Evolutionary conservation across 1,140 invertebrate genomes (phyloP).

Genomic region (Drosophila nebulosa): DNA sequence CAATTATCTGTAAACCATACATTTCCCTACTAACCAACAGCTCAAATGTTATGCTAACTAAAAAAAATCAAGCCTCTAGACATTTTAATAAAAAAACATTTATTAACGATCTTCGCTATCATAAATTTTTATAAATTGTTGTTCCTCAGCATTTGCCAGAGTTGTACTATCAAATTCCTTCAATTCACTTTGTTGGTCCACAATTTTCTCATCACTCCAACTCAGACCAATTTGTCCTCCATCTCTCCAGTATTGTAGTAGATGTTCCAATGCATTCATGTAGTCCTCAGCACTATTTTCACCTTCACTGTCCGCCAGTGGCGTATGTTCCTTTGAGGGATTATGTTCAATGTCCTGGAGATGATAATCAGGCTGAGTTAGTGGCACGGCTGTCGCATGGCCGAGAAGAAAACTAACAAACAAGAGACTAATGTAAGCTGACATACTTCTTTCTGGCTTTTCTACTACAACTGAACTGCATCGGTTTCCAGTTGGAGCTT

Average conservation of each 20-base stretch:
- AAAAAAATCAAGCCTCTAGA: too few species aligned
- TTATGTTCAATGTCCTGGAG: background rate
- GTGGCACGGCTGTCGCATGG: background rate
- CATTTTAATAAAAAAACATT: too few species aligned
- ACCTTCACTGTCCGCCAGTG: background rate
- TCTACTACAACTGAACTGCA: background rate
- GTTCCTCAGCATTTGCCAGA: background rate
- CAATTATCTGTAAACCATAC: too few species aligned
- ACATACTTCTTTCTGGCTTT: background rate
- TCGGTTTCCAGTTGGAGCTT: background rate
- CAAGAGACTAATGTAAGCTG: background rate
- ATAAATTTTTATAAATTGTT: too few species aligned
- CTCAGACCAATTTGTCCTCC: background rate
- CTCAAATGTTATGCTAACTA: too few species aligned
- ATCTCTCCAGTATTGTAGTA: background rate
- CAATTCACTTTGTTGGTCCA: background rate
- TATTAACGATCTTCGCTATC: too few species aligned
- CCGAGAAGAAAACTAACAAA: background rate
- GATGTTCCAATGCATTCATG: conserved; percentile 30
- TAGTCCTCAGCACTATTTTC: conserved; percentile 36
- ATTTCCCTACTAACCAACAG: too few species aligned
- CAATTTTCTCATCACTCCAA: background rate
- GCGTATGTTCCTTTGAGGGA: background rate
- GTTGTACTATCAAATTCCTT: background rate
- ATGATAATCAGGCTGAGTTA: background rate